Evolutionary conservation across 2,797 vertebrate genomes (phyloP).

Genomic region (Lates japonicus): DNA sequence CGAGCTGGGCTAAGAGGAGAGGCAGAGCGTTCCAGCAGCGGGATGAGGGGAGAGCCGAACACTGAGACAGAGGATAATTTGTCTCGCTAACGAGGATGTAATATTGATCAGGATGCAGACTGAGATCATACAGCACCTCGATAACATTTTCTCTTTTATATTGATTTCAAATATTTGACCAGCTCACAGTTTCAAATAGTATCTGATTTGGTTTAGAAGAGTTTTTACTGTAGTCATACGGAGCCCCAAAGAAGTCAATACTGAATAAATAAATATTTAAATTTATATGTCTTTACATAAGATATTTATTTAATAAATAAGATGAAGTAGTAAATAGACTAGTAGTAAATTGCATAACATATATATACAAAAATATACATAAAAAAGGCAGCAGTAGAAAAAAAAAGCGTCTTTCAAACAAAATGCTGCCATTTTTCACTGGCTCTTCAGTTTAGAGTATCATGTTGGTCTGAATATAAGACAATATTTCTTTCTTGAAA

Average conservation of each 20-base stretch:
- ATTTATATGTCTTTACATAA: no score
- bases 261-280: neutral
- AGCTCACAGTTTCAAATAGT: constrained; percentile 50
- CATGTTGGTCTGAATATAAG: no score
- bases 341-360: no score
- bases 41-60: constrained; percentile 38
- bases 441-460: no score
- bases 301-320: no score
- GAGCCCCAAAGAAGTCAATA: neutral
- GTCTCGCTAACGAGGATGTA: constrained; percentile 83
- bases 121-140: constrained; percentile 68
- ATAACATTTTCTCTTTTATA: constrained; percentile 54
- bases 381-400: no score
- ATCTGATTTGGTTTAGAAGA: constrained; percentile 36
- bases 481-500: no score
- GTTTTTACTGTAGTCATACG: neutral
- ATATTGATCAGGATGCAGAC: constrained; percentile 79
- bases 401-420: no score
- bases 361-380: no score
- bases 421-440: no score
- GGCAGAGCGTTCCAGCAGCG: constrained; percentile 39
- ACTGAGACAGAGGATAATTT: constrained; percentile 73
- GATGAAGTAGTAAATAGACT: no score
- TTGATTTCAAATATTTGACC: constrained; percentile 69
- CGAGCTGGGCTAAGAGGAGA: constrained; percentile 47